Evolutionary conservation across 2,888 invertebrate genomes (phyloP).

Genomic region (Tryphoninae sp.): DNA sequence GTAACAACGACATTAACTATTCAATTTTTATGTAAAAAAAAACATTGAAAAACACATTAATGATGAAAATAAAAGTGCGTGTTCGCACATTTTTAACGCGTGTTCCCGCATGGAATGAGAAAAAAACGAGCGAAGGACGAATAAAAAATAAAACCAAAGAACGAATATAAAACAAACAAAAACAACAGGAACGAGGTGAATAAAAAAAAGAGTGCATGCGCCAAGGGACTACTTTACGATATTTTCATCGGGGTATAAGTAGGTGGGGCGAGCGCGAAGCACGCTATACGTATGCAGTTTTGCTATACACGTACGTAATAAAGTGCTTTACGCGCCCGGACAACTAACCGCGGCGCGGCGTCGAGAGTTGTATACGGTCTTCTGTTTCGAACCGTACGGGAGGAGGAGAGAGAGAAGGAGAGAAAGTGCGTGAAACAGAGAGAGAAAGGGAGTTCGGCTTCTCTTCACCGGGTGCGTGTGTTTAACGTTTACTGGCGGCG

Average conservation of each 20-base stretch:
- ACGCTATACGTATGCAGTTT: constrained; percentile 59
- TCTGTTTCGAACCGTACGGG: constrained; percentile 35
- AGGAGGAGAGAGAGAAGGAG: constrained; percentile 48
- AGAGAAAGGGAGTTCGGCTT: constrained; percentile 11
- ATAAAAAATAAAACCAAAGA: constrained; percentile 16
- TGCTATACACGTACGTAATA: constrained; percentile 73
- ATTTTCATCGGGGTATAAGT: constrained; percentile 79
- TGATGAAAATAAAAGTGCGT: constrained; percentile 20
- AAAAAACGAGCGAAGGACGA: neutral
- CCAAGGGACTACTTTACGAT: constrained; percentile 71
- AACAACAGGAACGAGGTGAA: constrained; percentile 39
- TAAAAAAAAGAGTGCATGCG: constrained; percentile 35
- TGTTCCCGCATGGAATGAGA: constrained; percentile 24
- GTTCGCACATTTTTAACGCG: constrained; percentile 42
- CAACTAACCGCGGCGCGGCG: constrained; percentile 72
- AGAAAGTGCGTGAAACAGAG: neutral
- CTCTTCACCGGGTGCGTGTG: constrained; percentile 68
- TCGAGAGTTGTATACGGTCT: constrained; percentile 57
- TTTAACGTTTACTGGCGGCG: constrained; percentile 79
- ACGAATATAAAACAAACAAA: constrained; percentile 28
- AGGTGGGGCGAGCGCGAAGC: constrained; percentile 71
- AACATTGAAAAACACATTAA: constrained; percentile 33
- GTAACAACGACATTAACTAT: constrained; percentile 17
- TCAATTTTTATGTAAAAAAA: neutral
- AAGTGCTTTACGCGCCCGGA: constrained; percentile 77